Conservation (phyloP, 37 sponge, comb jelly and placozoan genomes). For the Oscarella lobularis region DNA sequence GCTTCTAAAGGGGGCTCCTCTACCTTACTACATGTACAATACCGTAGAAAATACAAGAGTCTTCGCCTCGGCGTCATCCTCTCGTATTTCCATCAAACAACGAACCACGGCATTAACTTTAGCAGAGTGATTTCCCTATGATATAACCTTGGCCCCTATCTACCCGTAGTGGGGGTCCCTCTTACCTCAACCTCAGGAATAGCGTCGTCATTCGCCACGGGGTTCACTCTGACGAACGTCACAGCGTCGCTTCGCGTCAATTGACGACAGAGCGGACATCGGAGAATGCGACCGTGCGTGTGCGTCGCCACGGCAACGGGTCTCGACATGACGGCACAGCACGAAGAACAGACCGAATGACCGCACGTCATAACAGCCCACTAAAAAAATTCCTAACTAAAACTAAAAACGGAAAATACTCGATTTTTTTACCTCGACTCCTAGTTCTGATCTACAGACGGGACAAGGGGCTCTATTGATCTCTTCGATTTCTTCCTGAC, state of each 20-base stretch:
- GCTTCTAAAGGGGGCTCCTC: too few species aligned
- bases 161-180: too few species aligned
- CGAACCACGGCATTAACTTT: conserved; percentile 41
- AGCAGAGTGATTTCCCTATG: conserved; percentile 55
- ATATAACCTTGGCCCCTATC: too few species aligned
- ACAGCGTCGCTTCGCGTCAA: conserved; percentile 11
- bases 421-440: conserved; percentile 22
- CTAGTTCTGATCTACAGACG: conserved; percentile 32
- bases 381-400: conserved; percentile 16
- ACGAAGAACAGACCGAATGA: conserved; percentile 50
- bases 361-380: conserved; percentile 69
- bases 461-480: conserved; percentile 44
- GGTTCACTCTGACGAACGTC: conserved; percentile 12
- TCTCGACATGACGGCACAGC: conserved; percentile 13
- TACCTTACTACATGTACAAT: background rate
- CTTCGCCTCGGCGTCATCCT: conserved; percentile 34
- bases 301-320: background rate
- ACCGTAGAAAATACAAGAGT: conserved; percentile 68
- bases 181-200: conserved; percentile 3
- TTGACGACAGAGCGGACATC: conserved; percentile 52
- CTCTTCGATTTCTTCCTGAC: background rate
- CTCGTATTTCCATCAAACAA: conserved; percentile 17
- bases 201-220: background rate
- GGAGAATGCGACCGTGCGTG: too few species aligned
- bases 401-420: background rate